Conservation (phyloP, 2,113 vertebrate species). For the Zapornia atra region DNA sequence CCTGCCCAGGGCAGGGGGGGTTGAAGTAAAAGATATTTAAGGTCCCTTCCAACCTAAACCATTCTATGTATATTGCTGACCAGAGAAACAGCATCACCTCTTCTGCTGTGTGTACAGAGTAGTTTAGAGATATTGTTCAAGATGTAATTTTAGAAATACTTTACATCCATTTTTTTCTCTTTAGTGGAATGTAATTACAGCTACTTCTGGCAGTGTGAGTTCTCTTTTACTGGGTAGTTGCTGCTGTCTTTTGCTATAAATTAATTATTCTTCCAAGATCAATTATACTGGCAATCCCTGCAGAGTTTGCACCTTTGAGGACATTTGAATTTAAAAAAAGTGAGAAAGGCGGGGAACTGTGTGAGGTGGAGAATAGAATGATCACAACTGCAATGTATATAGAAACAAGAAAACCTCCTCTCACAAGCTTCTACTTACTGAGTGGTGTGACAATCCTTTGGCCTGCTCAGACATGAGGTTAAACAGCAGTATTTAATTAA, state of each 20-base stretch:
- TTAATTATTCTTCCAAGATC: neutral
- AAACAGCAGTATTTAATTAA: neutral
- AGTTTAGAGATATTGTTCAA: neutral
- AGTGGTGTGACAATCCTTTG: neutral
- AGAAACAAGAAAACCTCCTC: neutral
- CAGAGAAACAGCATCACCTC: neutral
- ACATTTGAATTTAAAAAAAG: neutral
- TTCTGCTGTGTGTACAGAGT: neutral
- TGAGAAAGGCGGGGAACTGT: neutral
- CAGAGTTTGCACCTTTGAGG: neutral
- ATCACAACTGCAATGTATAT: neutral
- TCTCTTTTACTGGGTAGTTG: neutral
- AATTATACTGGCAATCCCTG: neutral
- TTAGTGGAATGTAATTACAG: neutral
- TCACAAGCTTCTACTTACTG: neutral
- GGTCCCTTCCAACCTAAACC: too few species aligned
- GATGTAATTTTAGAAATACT: neutral
- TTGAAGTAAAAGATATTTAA: too few species aligned
- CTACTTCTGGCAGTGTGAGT: neutral
- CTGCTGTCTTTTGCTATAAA: neutral
- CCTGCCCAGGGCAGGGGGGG: too few species aligned
- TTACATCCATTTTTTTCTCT: neutral
- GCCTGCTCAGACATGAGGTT: neutral
- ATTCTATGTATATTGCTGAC: neutral
- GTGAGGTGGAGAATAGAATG: neutral